Conservation (phyloP, 2,888 invertebrate genomes). For the Campopleginae sp. region DNA sequence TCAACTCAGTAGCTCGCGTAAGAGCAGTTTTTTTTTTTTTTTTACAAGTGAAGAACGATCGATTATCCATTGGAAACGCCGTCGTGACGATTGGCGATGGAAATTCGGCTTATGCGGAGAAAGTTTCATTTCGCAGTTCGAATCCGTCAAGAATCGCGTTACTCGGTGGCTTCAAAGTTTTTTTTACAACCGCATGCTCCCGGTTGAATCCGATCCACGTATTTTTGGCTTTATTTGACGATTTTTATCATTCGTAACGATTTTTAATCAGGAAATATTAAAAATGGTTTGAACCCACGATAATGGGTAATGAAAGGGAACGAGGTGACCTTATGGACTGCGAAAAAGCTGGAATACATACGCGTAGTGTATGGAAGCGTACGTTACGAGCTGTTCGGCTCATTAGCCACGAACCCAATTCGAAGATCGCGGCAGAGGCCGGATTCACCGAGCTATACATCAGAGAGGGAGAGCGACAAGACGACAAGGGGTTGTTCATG, state of each 20-base stretch:
- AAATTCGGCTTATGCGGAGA: not conserved
- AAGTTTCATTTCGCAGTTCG: not conserved
- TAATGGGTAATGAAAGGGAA: conserved; percentile 34
- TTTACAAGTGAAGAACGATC: conserved; percentile 1
- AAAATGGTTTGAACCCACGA: conserved; percentile 9
- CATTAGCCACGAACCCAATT: conserved; percentile 78
- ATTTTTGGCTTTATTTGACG: not conserved
- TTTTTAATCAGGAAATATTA: conserved; percentile 13
- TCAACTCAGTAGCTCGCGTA: conserved; percentile 37
- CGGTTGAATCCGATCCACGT: not conserved
- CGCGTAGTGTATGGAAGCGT: conserved; percentile 52
- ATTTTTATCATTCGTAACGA: not conserved
- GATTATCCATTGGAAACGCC: not conserved
- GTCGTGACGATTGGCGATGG: not conserved
- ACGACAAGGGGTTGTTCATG: conserved; percentile 47
- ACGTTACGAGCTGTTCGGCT: conserved; percentile 76
- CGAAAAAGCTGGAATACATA: conserved; percentile 60
- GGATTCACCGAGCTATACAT: conserved; percentile 48
- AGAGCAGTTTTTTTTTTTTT: conserved; percentile 10
- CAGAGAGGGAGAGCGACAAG: conserved; percentile 42
- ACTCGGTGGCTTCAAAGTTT: not conserved
- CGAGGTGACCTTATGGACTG: conserved; percentile 67
- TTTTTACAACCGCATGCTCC: not conserved
- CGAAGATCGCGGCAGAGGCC: conserved; percentile 69
- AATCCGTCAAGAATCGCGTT: not conserved